Evolutionary conservation across 2,113 vertebrate species (phyloP).

Genomic region (Aegotheles bennettii): DNA sequence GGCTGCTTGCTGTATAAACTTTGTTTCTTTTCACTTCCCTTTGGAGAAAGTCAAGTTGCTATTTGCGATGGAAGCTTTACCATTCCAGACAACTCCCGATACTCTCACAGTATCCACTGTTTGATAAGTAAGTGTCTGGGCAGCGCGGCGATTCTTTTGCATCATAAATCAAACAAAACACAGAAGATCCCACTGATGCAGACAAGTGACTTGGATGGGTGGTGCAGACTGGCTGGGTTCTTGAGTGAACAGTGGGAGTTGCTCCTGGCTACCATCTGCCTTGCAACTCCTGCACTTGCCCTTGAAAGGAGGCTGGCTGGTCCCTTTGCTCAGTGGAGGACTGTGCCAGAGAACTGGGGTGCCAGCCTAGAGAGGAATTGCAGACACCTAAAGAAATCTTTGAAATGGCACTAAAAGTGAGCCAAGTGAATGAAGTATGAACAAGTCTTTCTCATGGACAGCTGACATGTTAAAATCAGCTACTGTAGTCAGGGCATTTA

Average conservation of each 20-base stretch:
- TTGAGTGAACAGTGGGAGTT: neutral
- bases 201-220: neutral
- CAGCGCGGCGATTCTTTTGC: too few relatives aligned
- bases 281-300: neutral
- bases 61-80: conserved; percentile 97
- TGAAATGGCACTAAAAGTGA: rapidly evolving
- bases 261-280: neutral
- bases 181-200: rapidly evolving
- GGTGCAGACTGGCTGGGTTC: neutral
- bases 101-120: conserved; percentile 87
- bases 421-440: too few relatives aligned
- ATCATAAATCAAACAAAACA: rapidly evolving
- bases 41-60: conserved; percentile 98
- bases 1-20: conserved; percentile 99
- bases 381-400: neutral
- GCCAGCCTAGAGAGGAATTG: neutral
- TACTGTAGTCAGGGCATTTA: neutral
- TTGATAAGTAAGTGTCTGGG: conserved; percentile 88
- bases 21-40: conserved; percentile 97
- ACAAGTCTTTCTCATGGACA: too few relatives aligned
- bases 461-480: rapidly evolving
- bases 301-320: neutral
- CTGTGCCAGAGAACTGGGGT: neutral
- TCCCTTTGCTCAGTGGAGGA: rapidly evolving
- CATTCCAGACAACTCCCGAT: conserved; percentile 92